Evolutionary conservation across 1,140 invertebrate species (phyloP).

Genomic region (Cydia splendana): DNA sequence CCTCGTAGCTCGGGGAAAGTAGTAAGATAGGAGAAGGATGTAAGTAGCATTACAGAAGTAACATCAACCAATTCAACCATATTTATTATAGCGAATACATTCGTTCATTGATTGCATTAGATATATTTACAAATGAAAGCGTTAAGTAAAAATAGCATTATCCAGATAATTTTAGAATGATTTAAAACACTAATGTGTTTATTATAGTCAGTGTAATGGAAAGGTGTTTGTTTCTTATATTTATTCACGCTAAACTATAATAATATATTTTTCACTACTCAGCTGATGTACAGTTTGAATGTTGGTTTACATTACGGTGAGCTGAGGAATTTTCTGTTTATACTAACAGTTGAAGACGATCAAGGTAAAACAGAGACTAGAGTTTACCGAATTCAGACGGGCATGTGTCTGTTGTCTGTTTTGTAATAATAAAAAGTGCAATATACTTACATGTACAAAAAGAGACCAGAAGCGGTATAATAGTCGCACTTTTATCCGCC

Average conservation of each 20-base stretch:
- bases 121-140: not conserved
- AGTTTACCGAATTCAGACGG: too few species aligned
- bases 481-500: too few species aligned
- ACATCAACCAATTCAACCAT: too few species aligned
- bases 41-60: too few species aligned
- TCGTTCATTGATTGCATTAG: not conserved
- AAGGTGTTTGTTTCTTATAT: constrained; percentile 21
- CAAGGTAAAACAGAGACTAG: not conserved
- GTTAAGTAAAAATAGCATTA: not conserved
- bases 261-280: constrained; percentile 23
- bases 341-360: not conserved
- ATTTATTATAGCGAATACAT: not conserved
- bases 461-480: too few species aligned
- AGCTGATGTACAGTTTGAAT: not conserved
- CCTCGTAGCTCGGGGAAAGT: too few species aligned
- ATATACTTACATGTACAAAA: too few species aligned
- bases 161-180: not conserved
- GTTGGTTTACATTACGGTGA: constrained; percentile 11
- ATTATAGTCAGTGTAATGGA: not conserved
- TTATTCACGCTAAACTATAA: constrained; percentile 12
- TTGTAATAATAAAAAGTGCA: too few species aligned
- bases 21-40: too few species aligned
- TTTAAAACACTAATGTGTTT: constrained; percentile 9
- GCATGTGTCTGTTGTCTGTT: too few species aligned
- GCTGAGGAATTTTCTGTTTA: constrained; percentile 10